A percentile compares a stretch with the other conserved stretches of the same genome.
These are phyloP conservation scores for Rhamnusium bicolor DNA, from an alignment of 2,888 invertebrate species.

Conservation along the genomic window DNA sequence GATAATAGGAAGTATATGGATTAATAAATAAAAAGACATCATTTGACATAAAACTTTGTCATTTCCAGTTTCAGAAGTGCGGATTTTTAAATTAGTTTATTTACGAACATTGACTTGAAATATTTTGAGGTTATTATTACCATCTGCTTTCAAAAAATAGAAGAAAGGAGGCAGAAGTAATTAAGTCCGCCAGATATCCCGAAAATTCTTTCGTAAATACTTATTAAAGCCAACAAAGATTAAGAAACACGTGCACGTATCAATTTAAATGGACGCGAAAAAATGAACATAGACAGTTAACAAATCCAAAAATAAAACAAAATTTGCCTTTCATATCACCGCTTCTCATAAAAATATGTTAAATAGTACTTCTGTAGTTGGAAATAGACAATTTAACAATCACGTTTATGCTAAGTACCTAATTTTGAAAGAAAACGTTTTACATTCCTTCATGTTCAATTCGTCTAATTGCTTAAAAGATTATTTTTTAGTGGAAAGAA, in stretches of 20 bases:
- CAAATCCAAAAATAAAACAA: background rate
- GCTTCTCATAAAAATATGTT: constrained; percentile 19
- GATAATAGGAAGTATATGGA: too few species aligned
- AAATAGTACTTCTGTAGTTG: constrained; percentile 10
- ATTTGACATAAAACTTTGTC: too few species aligned
- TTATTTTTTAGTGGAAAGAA: background rate
- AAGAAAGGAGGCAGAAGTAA: too few species aligned
- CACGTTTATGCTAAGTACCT: constrained; percentile 21
- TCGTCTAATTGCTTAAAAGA: constrained; percentile 19
- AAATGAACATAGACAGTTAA: background rate
- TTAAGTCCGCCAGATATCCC: too few species aligned
- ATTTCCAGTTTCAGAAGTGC: too few species aligned
- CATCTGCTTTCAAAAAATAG: too few species aligned
- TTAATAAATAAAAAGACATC: too few species aligned
- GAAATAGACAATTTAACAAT: constrained; percentile 27
- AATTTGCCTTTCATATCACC: background rate
- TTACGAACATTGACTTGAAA: too few species aligned
- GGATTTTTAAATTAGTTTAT: too few species aligned
- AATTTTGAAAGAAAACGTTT: constrained; percentile 13
- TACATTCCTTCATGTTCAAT: constrained; percentile 18
- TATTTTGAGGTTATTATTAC: too few species aligned
- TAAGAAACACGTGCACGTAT: background rate
- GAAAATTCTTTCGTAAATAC: too few species aligned
- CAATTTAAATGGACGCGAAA: background rate
- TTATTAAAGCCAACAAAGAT: background rate